Percentiles rank a stretch among this genome's conserved stretches.
These are phyloP conservation scores for Tragopan temminckii DNA, from an alignment of 2,797 vertebrate species.

Conservation along the genomic window DNA sequence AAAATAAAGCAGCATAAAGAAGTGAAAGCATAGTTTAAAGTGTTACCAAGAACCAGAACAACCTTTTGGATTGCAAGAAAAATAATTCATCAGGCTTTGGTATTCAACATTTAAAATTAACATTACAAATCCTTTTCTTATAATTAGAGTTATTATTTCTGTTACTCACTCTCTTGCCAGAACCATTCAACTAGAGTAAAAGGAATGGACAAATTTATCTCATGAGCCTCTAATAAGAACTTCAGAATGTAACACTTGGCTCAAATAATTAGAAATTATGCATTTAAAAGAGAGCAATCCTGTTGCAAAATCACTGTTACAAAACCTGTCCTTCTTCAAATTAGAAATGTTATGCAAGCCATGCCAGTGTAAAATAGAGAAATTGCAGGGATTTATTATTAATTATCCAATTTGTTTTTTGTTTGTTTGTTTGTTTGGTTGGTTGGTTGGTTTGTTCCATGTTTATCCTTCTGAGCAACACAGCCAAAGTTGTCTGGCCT, in stretches of 20 bases:
- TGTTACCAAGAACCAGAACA: constrained; percentile 50
- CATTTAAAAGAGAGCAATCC: neutral
- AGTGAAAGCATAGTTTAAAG: constrained; percentile 36
- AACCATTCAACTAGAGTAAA: constrained; percentile 21
- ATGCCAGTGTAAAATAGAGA: neutral
- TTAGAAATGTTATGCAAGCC: neutral
- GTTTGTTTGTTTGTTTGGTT: neutral
- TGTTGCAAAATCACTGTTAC: neutral
- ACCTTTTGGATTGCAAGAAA: constrained; percentile 61
- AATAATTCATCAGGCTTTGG: constrained; percentile 61
- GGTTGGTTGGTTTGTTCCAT: neutral
- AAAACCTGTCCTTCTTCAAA: neutral
- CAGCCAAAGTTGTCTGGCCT: neutral
- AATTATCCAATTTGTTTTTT: neutral
- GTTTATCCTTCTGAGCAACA: neutral
- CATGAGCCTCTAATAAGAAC: neutral
- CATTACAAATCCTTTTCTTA: constrained; percentile 41
- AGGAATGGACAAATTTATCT: neutral
- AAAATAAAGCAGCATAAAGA: constrained; percentile 52
- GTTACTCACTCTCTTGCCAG: constrained; percentile 14
- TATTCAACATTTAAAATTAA: constrained; percentile 61
- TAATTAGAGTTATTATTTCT: constrained; percentile 37
- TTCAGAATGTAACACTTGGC: neutral
- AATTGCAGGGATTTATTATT: neutral
- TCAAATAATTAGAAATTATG: neutral